phyloP scores from a whole-genome alignment of 2,113 vertebrate genomes.

The Poecile atricapillus region DNA sequence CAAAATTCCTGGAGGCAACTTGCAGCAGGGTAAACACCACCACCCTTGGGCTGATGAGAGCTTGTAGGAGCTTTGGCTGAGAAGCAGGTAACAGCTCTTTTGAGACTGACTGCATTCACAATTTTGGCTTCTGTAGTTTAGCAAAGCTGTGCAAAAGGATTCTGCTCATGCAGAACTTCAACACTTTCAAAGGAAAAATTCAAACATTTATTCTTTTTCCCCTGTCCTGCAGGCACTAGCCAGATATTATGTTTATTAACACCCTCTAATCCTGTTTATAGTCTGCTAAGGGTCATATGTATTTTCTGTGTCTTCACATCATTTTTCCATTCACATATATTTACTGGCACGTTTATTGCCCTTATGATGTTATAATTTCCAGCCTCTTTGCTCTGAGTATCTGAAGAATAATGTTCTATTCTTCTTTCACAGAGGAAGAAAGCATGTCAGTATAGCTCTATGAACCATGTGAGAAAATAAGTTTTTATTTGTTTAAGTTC shows the following conservation, averaged over 20 bases:
- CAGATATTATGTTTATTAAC: neutral
- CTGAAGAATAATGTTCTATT: neutral
- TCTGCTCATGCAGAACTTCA: neutral
- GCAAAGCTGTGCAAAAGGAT: neutral
- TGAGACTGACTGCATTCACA: neutral
- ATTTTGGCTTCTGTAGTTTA: neutral
- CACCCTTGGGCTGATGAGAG: neutral
- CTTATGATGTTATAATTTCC: neutral
- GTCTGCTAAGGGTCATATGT: neutral
- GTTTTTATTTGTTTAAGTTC: constrained; percentile 60
- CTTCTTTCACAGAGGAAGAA: neutral
- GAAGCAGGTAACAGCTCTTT: neutral
- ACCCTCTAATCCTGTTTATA: neutral
- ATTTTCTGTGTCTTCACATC: neutral
- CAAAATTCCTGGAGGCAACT: neutral
- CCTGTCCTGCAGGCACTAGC: neutral
- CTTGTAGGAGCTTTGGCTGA: neutral
- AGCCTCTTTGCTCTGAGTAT: constrained; percentile 1
- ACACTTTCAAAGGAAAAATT: neutral
- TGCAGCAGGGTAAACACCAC: neutral
- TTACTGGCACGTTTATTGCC: neutral
- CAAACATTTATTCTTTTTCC: neutral
- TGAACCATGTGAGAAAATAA: constrained; percentile 33
- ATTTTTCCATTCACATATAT: neutral
- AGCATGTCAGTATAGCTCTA: neutral